Evolutionary conservation across 2,888 invertebrate genomes (phyloP).

Genomic region (Bembecia ichneumoniformis): DNA sequence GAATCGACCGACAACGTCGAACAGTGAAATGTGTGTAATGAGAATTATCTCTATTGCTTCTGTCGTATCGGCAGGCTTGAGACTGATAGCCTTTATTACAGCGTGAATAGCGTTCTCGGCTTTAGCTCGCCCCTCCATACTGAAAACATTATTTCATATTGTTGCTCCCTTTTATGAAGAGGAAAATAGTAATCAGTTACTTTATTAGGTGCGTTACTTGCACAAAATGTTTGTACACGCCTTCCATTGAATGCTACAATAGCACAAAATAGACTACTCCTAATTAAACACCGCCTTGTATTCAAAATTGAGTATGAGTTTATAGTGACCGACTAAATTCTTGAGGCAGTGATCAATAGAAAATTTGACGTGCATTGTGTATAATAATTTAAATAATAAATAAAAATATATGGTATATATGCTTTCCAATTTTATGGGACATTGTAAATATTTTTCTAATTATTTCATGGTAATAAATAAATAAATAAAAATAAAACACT

Average conservation of each 20-base stretch:
- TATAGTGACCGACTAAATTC: too few relatives aligned
- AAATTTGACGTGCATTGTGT: too few relatives aligned
- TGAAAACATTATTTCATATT: constrained; percentile 60
- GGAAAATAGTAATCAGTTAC: constrained; percentile 64
- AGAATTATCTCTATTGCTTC: constrained; percentile 70
- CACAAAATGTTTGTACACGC: constrained; percentile 36
- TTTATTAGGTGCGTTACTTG: constrained; percentile 64
- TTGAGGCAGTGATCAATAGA: too few relatives aligned
- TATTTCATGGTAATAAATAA: too few relatives aligned
- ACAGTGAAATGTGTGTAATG: constrained; percentile 69
- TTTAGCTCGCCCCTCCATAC: constrained; percentile 48
- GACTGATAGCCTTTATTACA: constrained; percentile 47
- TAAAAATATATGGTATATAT: too few relatives aligned
- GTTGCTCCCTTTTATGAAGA: constrained; percentile 47
- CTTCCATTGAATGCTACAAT: constrained; percentile 20
- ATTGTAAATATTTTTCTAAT: too few relatives aligned
- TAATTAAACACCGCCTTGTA: constrained; percentile 12
- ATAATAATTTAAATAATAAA: too few relatives aligned
- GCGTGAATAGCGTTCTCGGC: constrained; percentile 55
- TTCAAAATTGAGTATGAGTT: not conserved
- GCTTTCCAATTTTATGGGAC: too few relatives aligned
- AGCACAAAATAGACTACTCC: constrained; percentile 15
- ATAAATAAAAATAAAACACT: too few relatives aligned
- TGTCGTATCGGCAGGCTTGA: constrained; percentile 58
- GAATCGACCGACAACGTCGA: constrained; percentile 57